Conservation (phyloP, 2,113 vertebrate genomes). For the Marmota monax region DNA sequence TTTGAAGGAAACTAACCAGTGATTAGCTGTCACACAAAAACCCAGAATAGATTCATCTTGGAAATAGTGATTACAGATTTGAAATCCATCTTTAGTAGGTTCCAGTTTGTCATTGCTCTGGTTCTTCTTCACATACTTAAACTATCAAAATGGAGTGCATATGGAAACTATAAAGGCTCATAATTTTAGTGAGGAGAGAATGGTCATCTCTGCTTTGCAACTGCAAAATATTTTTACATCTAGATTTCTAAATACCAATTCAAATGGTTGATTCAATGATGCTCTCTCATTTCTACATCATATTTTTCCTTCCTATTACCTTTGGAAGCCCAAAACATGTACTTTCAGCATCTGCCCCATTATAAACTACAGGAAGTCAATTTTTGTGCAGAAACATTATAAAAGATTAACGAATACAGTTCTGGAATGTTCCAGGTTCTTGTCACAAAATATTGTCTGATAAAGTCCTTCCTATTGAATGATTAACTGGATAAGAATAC, state of each 20-base stretch:
- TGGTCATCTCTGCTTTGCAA: neutral
- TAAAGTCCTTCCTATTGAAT: conserved; percentile 30
- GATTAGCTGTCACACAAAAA: neutral
- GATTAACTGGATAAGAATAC: neutral
- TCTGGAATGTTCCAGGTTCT: neutral
- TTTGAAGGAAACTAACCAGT: conserved; percentile 33
- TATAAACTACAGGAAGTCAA: conserved; percentile 40
- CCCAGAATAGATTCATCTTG: neutral
- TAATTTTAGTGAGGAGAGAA: conserved; percentile 3
- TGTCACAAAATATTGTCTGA: conserved; percentile 4
- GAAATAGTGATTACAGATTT: conserved; percentile 29
- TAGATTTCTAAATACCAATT: conserved; percentile 45
- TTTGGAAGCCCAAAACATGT: neutral
- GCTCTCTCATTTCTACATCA: conserved; percentile 47
- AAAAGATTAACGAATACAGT: conserved; percentile 12
- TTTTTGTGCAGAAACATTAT: conserved; percentile 28
- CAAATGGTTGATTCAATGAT: conserved; percentile 20
- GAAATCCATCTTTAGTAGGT: conserved; percentile 35
- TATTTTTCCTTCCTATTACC: neutral
- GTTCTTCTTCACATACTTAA: neutral
- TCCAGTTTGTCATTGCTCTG: neutral
- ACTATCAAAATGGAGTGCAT: conserved; percentile 41
- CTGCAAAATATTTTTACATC: conserved; percentile 44
- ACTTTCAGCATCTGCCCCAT: neutral
- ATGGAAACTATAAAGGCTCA: neutral